Evolutionary conservation across 1,140 invertebrate genomes (phyloP).

Genomic region (Ganaspis sp.): DNA sequence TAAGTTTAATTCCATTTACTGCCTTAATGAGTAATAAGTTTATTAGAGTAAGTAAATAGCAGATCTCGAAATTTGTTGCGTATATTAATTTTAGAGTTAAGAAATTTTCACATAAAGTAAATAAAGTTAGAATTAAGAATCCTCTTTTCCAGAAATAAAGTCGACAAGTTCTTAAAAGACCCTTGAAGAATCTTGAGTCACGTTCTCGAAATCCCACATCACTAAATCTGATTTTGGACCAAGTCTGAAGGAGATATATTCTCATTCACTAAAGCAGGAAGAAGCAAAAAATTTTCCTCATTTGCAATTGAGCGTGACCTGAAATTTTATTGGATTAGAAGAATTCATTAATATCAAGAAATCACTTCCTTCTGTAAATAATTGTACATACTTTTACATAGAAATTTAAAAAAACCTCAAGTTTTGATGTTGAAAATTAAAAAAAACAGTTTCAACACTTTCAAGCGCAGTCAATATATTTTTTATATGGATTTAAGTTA

Average conservation of each 20-base stretch:
- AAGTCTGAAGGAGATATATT: background rate
- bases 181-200: background rate
- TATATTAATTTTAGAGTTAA: background rate
- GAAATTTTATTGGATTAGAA: background rate
- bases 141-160: background rate
- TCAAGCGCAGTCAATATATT: too few species aligned
- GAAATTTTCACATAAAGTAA: background rate
- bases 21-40: too few species aligned
- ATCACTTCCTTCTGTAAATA: background rate
- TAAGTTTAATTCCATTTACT: background rate
- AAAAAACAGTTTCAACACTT: too few species aligned
- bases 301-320: background rate
- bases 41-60: background rate
- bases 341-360: background rate
- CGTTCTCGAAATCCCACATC: background rate
- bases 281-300: background rate
- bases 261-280: background rate
- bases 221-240: conserved; percentile 15
- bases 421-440: too few species aligned
- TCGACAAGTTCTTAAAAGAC: background rate
- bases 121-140: background rate
- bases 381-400: background rate
- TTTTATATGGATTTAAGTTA: too few species aligned
- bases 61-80: background rate
- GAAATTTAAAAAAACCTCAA: background rate